Percentiles rank a stretch among this genome's conserved stretches.
Evolutionary conservation across 2,113 vertebrate genomes (phyloP).

Genomic region (Onychostruthus taczanowskii): DNA sequence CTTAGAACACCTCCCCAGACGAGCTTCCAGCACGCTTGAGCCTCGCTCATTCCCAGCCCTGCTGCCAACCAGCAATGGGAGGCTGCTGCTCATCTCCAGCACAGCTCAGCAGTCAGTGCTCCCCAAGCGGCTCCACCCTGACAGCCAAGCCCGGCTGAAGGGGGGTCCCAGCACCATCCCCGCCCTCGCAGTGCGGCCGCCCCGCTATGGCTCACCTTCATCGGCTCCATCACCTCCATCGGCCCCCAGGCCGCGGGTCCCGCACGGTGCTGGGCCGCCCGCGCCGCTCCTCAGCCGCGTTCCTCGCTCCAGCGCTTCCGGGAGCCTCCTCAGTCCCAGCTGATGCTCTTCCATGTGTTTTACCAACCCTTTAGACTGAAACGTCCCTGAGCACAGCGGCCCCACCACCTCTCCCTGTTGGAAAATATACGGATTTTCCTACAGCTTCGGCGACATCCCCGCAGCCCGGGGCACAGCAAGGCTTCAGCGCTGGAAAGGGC

Average conservation of each 20-base stretch:
- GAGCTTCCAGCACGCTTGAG: not conserved
- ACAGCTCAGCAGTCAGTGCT: rapidly evolving
- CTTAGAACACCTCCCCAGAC: rapidly evolving
- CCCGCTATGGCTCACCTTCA: rapidly evolving
- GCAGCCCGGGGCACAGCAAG: rapidly evolving
- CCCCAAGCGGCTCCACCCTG: rapidly evolving
- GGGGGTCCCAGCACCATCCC: rapidly evolving
- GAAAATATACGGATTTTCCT: rapidly evolving
- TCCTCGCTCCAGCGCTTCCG: not conserved
- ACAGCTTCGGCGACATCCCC: not conserved
- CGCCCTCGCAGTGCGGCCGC: rapidly evolving
- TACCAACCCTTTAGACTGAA: not conserved
- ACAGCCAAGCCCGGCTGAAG: not conserved
- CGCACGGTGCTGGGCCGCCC: rapidly evolving
- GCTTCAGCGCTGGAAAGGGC: rapidly evolving
- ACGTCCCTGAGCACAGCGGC: rapidly evolving
- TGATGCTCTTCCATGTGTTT: rapidly evolving
- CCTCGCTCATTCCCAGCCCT: not conserved
- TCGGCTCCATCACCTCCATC: not conserved
- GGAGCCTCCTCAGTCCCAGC: not conserved
- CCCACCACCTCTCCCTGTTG: not conserved
- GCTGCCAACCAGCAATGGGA: rapidly evolving
- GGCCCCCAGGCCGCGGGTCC: rapidly evolving
- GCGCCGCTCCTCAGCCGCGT: rapidly evolving
- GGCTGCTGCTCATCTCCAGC: rapidly evolving